Conservation (phyloP, 2,797 vertebrate species). For the Columba guinea region DNA sequence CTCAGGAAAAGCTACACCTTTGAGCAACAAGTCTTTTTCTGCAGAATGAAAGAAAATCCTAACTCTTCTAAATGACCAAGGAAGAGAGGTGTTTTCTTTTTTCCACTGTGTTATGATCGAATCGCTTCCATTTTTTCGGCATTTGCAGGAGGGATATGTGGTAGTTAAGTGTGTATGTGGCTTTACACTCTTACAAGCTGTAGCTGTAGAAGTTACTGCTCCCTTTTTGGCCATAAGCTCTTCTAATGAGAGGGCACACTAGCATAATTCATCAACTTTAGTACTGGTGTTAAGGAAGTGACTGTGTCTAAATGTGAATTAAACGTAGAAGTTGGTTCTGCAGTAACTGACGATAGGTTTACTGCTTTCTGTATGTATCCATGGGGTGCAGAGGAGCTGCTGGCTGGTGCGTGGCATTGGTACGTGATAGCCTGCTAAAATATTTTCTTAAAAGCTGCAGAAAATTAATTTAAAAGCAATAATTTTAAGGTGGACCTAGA, state of each 20-base stretch:
- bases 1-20: background rate
- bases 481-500: background rate
- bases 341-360: background rate
- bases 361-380: background rate
- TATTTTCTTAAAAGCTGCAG: background rate
- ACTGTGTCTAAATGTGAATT: background rate
- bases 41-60: background rate
- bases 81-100: background rate
- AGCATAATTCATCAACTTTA: background rate
- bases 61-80: background rate
- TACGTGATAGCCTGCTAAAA: background rate
- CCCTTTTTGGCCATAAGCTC: background rate
- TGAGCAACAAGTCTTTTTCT: background rate
- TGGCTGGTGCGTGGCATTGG: background rate
- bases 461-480: background rate
- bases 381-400: background rate
- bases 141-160: background rate
- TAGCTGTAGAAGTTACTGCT: background rate
- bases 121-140: accelerated
- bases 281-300: background rate
- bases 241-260: background rate
- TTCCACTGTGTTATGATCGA: background rate
- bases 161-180: background rate
- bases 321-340: background rate
- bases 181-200: background rate